A percentile compares a stretch with the other conserved stretches of the same genome.
These are phyloP conservation scores for Boloria selene DNA, from an alignment of 2,888 invertebrate genomes.

Conservation along the genomic window DNA sequence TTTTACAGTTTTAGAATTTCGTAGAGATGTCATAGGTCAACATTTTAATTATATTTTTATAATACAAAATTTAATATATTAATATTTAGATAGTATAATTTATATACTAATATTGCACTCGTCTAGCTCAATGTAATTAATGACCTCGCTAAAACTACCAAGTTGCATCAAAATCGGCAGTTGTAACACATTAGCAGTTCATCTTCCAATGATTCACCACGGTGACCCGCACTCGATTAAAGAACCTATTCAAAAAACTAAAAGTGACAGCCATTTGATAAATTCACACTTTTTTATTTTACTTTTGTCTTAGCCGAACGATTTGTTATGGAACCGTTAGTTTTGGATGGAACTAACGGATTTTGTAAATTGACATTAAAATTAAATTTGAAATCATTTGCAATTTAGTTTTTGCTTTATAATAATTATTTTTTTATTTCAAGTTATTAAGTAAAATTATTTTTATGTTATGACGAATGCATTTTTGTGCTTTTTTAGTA, in stretches of 20 bases:
- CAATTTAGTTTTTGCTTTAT: constrained; percentile 18
- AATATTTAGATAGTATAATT: not conserved
- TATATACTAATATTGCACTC: too few relatives aligned
- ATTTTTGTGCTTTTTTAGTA: too few relatives aligned
- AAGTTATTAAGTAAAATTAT: not conserved
- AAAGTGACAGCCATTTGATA: constrained; percentile 65
- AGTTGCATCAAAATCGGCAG: constrained; percentile 49
- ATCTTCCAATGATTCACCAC: constrained; percentile 67
- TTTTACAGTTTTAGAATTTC: too few relatives aligned
- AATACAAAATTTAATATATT: not conserved
- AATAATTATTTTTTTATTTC: constrained; percentile 3
- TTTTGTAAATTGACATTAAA: constrained; percentile 30
- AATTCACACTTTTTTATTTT: constrained; percentile 56
- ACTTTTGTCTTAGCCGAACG: constrained; percentile 58
- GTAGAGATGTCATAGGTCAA: too few relatives aligned
- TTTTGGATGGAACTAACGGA: constrained; percentile 35
- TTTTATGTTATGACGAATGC: too few relatives aligned
- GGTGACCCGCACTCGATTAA: constrained; percentile 68
- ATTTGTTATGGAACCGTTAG: constrained; percentile 62
- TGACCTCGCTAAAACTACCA: constrained; percentile 18
- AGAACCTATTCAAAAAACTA: constrained; percentile 36
- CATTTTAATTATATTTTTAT: too few relatives aligned
- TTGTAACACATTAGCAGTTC: constrained; percentile 64
- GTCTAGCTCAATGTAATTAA: not conserved
- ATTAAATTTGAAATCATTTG: constrained; percentile 9